These are phyloP conservation scores for Dendrolimus houi DNA, from an alignment of 2,888 invertebrate genomes.

Conservation along the genomic window DNA sequence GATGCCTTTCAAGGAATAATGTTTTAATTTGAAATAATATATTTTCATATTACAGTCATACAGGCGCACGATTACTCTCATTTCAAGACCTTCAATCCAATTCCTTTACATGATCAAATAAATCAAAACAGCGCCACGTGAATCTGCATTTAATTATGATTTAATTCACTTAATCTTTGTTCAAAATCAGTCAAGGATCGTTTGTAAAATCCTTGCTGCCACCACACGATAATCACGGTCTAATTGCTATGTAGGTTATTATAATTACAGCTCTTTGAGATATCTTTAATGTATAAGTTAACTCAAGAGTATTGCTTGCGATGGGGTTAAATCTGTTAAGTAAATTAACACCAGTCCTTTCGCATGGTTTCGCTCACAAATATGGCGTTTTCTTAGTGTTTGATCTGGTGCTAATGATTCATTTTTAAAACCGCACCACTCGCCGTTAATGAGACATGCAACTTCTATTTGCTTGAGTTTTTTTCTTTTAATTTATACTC, in stretches of 20 bases:
- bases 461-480: too few relatives aligned
- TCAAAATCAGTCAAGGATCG: constrained; percentile 13
- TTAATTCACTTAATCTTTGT: constrained; percentile 3
- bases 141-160: neutral
- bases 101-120: neutral
- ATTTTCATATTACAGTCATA: neutral
- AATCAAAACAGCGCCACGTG: neutral
- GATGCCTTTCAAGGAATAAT: too few relatives aligned
- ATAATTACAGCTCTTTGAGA: neutral
- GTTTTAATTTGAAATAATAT: too few relatives aligned
- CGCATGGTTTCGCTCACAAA: too few relatives aligned
- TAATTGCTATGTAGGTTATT: constrained; percentile 10
- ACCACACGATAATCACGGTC: constrained; percentile 19
- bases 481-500: too few relatives aligned
- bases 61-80: neutral
- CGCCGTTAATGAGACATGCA: too few relatives aligned
- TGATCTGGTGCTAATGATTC: too few relatives aligned
- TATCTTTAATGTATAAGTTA: neutral
- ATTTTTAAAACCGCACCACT: too few relatives aligned
- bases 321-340: neutral
- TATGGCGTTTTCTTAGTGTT: too few relatives aligned
- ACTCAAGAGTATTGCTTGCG: neutral
- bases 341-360: too few relatives aligned
- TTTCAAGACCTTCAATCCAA: neutral
- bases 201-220: constrained; percentile 8